These are phyloP conservation scores for Orchesella cincta DNA, from an alignment of 1,140 invertebrate genomes.

Conservation along the genomic window DNA sequence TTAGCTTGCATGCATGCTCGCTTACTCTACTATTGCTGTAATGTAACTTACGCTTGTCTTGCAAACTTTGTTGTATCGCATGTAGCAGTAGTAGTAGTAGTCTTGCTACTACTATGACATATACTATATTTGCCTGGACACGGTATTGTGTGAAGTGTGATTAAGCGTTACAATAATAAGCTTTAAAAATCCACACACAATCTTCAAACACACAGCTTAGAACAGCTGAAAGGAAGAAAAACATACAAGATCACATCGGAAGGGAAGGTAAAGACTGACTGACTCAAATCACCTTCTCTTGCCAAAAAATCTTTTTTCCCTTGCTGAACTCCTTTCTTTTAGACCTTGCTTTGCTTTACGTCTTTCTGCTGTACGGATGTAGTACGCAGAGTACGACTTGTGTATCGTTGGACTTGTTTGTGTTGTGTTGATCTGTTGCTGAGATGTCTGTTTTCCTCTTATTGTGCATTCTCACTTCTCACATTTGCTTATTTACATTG, in stretches of 20 bases:
- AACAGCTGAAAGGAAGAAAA: conserved; percentile 17
- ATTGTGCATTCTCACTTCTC: background rate
- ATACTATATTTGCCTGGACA: too few species aligned
- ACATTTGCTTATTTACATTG: background rate
- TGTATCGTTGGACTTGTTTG: background rate
- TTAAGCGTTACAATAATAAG: background rate
- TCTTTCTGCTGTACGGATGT: background rate
- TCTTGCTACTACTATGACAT: background rate
- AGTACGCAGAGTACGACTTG: background rate
- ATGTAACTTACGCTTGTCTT: too few species aligned
- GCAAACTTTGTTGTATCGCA: too few species aligned
- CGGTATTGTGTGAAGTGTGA: too few species aligned
- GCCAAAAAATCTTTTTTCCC: conserved; percentile 20
- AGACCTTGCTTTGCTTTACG: background rate
- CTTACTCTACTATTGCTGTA: background rate
- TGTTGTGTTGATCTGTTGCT: background rate
- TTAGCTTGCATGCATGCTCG: background rate
- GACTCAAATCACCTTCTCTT: conserved; percentile 17
- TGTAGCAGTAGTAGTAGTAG: background rate
- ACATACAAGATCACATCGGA: conserved; percentile 25
- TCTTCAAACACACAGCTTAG: too few species aligned
- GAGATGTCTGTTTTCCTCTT: background rate
- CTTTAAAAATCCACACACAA: background rate
- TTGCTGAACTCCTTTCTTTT: background rate
- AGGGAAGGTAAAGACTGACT: conserved; percentile 23